Conservation (phyloP, 2,888 invertebrate species). For the Habrosyne pyritoides region DNA sequence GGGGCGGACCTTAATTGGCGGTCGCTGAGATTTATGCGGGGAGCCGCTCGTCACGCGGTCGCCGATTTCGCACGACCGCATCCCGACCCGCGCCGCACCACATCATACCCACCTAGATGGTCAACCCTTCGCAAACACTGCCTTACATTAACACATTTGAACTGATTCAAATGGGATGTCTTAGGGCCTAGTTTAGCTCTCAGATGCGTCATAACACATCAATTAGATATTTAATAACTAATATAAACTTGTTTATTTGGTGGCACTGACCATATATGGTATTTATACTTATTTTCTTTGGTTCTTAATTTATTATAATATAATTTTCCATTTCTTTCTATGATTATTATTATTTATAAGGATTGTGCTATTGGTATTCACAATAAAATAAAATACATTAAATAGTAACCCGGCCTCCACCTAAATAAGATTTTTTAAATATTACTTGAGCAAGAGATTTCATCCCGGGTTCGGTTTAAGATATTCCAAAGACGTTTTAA, state of each 20-base stretch:
- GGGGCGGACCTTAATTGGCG: constrained; percentile 81
- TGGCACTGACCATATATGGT: too few species aligned
- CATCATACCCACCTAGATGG: constrained; percentile 25
- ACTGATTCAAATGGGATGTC: constrained; percentile 15
- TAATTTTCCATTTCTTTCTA: too few species aligned
- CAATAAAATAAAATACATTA: too few species aligned
- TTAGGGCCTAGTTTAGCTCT: neutral
- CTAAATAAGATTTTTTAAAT: neutral
- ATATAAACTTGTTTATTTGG: too few species aligned
- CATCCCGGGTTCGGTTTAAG: neutral
- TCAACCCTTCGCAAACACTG: constrained; percentile 43
- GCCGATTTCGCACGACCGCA: constrained; percentile 55
- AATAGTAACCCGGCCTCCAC: neutral
- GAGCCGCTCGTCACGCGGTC: constrained; percentile 71
- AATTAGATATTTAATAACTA: too few species aligned
- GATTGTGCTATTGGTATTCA: too few species aligned
- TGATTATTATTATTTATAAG: too few species aligned
- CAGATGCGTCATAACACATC: too few species aligned
- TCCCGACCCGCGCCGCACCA: constrained; percentile 39
- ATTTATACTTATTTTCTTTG: too few species aligned
- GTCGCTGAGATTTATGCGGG: constrained; percentile 81
- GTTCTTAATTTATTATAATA: too few species aligned
- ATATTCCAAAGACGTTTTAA: neutral
- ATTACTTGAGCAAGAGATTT: neutral
- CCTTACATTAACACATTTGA: constrained; percentile 38